phyloP scores from a whole-genome alignment of 2,888 invertebrate genomes.

The Thalpophila matura region DNA sequence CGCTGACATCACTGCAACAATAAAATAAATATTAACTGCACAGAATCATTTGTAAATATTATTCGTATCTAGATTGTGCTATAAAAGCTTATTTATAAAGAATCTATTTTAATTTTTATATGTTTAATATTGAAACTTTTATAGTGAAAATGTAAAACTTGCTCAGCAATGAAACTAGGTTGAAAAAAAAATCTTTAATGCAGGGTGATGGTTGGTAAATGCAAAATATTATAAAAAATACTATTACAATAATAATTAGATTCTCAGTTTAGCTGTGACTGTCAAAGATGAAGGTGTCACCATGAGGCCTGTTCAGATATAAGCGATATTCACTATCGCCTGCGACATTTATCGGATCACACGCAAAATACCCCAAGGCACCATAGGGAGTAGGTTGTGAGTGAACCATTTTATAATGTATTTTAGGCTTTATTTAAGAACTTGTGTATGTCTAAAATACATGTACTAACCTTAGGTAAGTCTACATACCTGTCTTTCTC shows the following conservation, averaged over 20 bases:
- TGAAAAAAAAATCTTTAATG: background rate
- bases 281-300: background rate
- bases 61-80: background rate
- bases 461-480: slow-evolving; percentile 30
- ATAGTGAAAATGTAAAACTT: too few species aligned
- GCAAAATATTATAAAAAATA: background rate
- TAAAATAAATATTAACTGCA: background rate
- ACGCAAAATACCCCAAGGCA: background rate
- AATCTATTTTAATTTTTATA: too few species aligned
- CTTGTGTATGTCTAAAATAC: slow-evolving; percentile 8
- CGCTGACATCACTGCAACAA: slow-evolving; percentile 77
- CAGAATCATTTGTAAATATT: too few species aligned
- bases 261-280: background rate
- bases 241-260: too few species aligned
- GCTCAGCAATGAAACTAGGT: too few species aligned
- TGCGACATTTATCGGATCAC: background rate
- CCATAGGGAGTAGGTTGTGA: background rate
- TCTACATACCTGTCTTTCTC: slow-evolving; percentile 36
- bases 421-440: slow-evolving; percentile 1
- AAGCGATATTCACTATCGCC: slow-evolving; percentile 13
- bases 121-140: too few species aligned
- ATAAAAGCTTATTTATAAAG: too few species aligned
- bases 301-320: slow-evolving; percentile 48
- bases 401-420: background rate
- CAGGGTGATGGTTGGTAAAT: background rate